Evolutionary conservation across 1,140 invertebrate genomes (phyloP), one percentile per base, ranked within the genome.

Genomic region (Aphelenchoides fujianensis): DNA sequence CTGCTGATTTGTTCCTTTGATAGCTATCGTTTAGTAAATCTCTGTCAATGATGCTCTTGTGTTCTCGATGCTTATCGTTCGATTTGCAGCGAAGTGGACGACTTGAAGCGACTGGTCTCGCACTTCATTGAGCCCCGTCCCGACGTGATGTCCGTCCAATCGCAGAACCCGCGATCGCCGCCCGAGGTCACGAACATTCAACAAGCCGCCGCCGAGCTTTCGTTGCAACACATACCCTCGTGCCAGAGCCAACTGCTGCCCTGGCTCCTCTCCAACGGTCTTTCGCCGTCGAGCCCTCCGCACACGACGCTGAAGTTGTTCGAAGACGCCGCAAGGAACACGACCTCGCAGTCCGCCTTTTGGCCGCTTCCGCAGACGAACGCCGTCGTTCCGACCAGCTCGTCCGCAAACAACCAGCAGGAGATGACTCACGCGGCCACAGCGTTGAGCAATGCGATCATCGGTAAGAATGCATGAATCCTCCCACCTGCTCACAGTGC

Each of bases 41-140:
- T n/a, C n/a, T n/a, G n/a, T n/a, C n/a, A n/a, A n/a, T n/a, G n/a
- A n/a, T n/a, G n/a, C n/a, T 19, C 23, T 59, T 9, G 55, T 59
- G 23, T 9, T 72, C 53, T 71, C 5, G 9, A n/a, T 2, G 32
- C 52, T 3, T 41, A 36, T 70, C n/a, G n/a, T 72, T 73, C 35
- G 19, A 28, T 52, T 68, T 74, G 68, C 57, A 74, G 73, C 31
- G 73, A 74, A 73, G 73, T 74, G 3, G 73, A 75, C 5, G 73
- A 74, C 30, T 61, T 74, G 30, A 63, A 68, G 23, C 73, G 62
- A 19, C 68, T 74, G 54, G n/a, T 74, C 19, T 75, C 30, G 31
- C 72, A 75, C 23, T n/a, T 57, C 32, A 34, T 1, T 59, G 16
- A 37, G 2, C 41, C 28, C 28, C 64, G 53, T 31, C 28, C 28